Evolutionary conservation across 1,140 invertebrate species (phyloP), one percentile per base, ranked within the genome.

Genomic region (Heliothis virescens): DNA sequence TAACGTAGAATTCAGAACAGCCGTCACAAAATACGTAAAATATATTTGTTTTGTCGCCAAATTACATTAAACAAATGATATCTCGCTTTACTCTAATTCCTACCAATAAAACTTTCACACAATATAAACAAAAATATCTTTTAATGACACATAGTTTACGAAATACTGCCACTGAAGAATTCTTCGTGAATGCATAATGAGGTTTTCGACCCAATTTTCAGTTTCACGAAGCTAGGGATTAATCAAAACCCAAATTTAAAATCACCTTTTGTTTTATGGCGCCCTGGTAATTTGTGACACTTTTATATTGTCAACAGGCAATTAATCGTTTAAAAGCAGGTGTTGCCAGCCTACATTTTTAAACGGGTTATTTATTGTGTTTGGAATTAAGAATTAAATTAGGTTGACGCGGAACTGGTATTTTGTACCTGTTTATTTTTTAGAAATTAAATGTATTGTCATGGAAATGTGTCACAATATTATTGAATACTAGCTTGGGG

Each of bases 121-220:
- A 18, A 65, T 48, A 4, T 65, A 48, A 65, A 65, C 41, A 48
- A 16, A 16, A 65, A 65, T 65, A 65, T 65, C 34, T 65, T 21
- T 16, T 65, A 18, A 57, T 34, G 53, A 18, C 53, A 18, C n/a
- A 1, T 3, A 57, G 41, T 65, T 65, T 65, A 65, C 63, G 63
- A 65, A 65, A 65, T 41, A 53, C 18, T 69, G 65, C 18, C 48
- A 69, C 48, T 26, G 7, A 69, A 69, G 65, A 69, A 69, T 69
- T 69, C 34, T 52, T 53, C n/a, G 18, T 4, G 13, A 69, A 69
- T 60, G 26, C 18, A 69, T 53, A 53, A 69, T 69, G 65, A 16
- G 63, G 41, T 69, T 52, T 53, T 69, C 10, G 47, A 15, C 48
- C 65, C 13, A 52, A 15, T 69, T 63, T 4, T 26, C 18, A 26